Evolutionary conservation across 2,888 invertebrate species (phyloP), one percentile per base, ranked within the genome.

Genomic region (Arge pagana): DNA sequence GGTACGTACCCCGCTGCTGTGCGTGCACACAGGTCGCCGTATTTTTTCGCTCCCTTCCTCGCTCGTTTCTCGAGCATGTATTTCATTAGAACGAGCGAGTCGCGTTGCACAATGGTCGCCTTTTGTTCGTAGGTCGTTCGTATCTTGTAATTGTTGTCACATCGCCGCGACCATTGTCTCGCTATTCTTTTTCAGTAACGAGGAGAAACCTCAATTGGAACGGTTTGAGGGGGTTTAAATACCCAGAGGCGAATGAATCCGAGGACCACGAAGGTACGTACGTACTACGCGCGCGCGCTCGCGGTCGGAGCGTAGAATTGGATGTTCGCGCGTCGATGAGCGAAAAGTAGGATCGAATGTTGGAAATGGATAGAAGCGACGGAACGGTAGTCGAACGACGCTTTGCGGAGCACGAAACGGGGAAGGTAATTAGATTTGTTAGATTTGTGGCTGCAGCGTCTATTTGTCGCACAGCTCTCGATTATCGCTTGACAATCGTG

Each of bases 181-280:
- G 66, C 70, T 68, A 69, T 68, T 71, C 66, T 70, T 70, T 66
- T 67, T 67, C 66, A 61, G 66, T 74, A 75, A 75, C 70, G 72
- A 75, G 57, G 64, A 70, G 68, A 66, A 71, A 74, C 70, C 74
- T 74, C 75, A 76, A 75, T 76, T 75, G 72, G 70, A 68, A 66
- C 63, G 66, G 67, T 71, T 72, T 72, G 70, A 75, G 74, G 70
- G n/a, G n/a, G 64, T 67, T 71, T 74, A 74, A 74, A 74, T 70
- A 72, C 74, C 75, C 68, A 69, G 69, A 70, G 74, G 74, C 74
- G 69, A 67, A n/a, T n/a, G n/a, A n/a, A n/a, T n/a, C n/a, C n/a
- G n/a, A n/a, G n/a, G n/a, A n/a, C n/a, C n/a, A n/a, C n/a, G n/a
- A n/a, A n/a, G n/a, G n/a, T n/a, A n/a, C n/a, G n/a, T n/a, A n/a